Evolutionary conservation across 2,113 vertebrate genomes (phyloP), one percentile per base, ranked within the genome.

Genomic region (Oryzias melastigma): DNA sequence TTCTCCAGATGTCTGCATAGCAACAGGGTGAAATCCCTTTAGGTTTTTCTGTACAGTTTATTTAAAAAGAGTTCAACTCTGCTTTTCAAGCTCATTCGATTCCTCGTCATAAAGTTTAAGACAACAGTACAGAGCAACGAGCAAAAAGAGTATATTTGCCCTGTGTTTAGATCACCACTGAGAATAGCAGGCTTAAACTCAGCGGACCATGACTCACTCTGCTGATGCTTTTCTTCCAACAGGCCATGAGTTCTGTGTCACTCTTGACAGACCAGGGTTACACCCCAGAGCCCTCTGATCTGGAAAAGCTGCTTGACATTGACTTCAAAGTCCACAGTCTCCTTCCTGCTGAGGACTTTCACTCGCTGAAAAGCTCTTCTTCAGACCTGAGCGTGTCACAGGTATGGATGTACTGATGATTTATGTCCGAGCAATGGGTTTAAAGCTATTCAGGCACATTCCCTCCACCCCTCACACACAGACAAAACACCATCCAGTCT

Each of bases 271-370:
- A 89, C 65, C 92, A 93, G 61, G 95, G 93, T 1, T 98, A 94
- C 52, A 89, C 86, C 55, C 90, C 93, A 0, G 91, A 93, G 48
- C 82, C 61, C 0, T 80, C 51, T 4, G 91, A 95, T 70, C 87
- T 92, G 54, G 71, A 92, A 66, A 91, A 90, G 43, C 90, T 98
- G 57, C 85, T 71, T 22, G 85, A 93, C 68, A 95, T 98, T 17
- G 91, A 95, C 49, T 72, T 77, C 71, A 94, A 92, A 68, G 94
- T 99, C 18, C 82, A 90, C 57, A 78, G 75, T 4, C 73, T 93
- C 1, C 77, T 92, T 2, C 90, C 89, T 47, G 53, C 46, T 14
- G 77, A 86, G 24, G 67, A 75, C 50, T 82, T 82, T 45, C 60
- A 81, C 59, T 51, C 54, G 4, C 50, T 77, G 71, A 78, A 70